phyloP scores from a whole-genome alignment of 92 coral and sea anemone genomes.

The Epizoanthus illoricatus region DNA sequence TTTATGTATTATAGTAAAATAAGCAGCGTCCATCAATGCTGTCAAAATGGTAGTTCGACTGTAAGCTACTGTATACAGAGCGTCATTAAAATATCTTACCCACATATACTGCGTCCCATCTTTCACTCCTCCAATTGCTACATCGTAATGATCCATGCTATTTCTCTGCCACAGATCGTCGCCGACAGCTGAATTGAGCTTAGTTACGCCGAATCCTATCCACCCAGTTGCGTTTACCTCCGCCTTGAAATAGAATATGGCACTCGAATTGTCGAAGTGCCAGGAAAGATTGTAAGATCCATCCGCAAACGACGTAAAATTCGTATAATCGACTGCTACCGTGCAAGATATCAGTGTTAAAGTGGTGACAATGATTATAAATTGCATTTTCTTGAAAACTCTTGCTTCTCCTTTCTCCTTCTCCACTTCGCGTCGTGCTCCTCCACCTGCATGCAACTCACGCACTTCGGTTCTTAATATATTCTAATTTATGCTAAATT shows the following conservation, averaged over 20 bases:
- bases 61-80: too few species aligned
- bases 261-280: conserved; percentile 14
- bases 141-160: conserved; percentile 17
- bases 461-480: too few species aligned
- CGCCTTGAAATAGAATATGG: conserved; percentile 22
- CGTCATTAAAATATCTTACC: not conserved
- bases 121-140: conserved; percentile 17
- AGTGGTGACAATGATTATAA: not conserved
- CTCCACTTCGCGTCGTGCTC: too few species aligned
- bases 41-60: too few species aligned
- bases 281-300: conserved; percentile 15
- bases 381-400: not conserved
- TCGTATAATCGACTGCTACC: conserved; percentile 29
- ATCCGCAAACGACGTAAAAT: conserved; percentile 12
- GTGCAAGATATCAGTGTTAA: not conserved
- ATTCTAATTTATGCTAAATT: too few species aligned
- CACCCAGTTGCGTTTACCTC: conserved; percentile 25
- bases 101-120: not conserved
- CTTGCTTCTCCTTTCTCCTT: too few species aligned
- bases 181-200: not conserved
- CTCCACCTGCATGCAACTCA: too few species aligned
- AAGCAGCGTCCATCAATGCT: too few species aligned
- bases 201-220: conserved; percentile 14
- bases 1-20: too few species aligned
- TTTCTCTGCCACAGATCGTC: not conserved